A percentile compares a stretch with the other conserved stretches of the same genome.
phyloP scores from a whole-genome alignment of 2,797 vertebrate species.

The Octomys mimax region DNA sequence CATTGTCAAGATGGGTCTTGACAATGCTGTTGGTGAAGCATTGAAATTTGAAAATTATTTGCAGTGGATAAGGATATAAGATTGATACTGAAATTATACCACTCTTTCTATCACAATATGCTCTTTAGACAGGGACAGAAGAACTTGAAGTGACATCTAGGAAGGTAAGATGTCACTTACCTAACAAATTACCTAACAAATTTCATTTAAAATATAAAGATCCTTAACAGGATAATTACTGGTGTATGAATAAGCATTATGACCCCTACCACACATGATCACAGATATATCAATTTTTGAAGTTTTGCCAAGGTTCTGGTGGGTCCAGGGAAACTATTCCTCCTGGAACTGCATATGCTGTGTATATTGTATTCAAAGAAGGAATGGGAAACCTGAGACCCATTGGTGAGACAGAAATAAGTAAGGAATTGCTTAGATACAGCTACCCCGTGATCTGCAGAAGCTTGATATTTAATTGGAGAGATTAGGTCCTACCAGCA shows the following conservation, averaged over 20 bases:
- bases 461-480: not conserved
- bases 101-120: not conserved
- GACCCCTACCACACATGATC: not conserved
- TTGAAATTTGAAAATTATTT: slow-evolving; percentile 39
- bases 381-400: not conserved
- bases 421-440: not conserved
- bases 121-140: not conserved
- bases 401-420: not conserved
- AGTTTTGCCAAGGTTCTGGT: not conserved
- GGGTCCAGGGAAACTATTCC: not conserved
- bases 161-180: not conserved
- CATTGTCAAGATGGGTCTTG: not conserved
- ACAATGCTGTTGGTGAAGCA: not conserved
- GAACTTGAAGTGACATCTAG: not conserved
- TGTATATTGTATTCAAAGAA: not conserved
- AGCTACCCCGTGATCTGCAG: not conserved
- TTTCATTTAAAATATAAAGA: not conserved
- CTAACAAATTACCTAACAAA: not conserved
- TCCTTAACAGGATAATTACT: not conserved
- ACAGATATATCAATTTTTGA: not conserved
- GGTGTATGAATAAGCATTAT: not conserved
- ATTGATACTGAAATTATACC: not conserved
- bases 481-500: not conserved
- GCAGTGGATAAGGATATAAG: not conserved
- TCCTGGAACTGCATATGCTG: not conserved